Evolutionary conservation across 2,113 vertebrate genomes (phyloP).

Genomic region (Gymnogyps californianus): DNA sequence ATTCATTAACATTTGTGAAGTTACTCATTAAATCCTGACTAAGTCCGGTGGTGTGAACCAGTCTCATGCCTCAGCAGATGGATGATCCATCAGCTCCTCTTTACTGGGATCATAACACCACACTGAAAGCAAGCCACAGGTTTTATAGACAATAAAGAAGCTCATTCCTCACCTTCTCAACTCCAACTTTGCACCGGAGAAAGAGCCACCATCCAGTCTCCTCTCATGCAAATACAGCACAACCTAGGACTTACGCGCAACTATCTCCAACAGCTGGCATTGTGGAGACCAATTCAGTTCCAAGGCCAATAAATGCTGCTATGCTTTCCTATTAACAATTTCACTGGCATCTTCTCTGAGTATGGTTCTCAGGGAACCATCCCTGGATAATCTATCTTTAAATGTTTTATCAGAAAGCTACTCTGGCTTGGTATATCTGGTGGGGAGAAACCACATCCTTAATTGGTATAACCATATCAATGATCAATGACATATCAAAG

Average conservation of each 20-base stretch:
- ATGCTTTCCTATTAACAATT: neutral
- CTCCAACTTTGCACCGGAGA: neutral
- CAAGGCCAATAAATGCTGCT: neutral
- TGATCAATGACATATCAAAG: neutral
- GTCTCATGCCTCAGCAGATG: neutral
- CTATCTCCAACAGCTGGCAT: neutral
- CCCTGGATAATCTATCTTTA: neutral
- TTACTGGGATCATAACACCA: neutral
- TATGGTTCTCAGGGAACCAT: neutral
- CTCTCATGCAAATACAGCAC: neutral
- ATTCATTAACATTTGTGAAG: neutral
- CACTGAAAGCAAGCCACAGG: neutral
- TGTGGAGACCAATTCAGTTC: neutral
- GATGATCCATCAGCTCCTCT: neutral
- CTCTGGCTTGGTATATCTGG: neutral
- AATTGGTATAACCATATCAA: neutral
- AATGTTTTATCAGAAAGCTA: neutral
- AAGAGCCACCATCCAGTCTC: neutral
- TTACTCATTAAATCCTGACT: neutral
- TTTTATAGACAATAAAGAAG: neutral
- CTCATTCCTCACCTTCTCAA: neutral
- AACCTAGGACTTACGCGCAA: accelerated
- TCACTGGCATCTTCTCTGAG: neutral
- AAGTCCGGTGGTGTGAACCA: neutral
- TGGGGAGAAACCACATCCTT: neutral